Percentiles rank a stretch among this genome's conserved stretches.
phyloP scores from a whole-genome alignment of 2,888 invertebrate genomes.

The Biston betularia region DNA sequence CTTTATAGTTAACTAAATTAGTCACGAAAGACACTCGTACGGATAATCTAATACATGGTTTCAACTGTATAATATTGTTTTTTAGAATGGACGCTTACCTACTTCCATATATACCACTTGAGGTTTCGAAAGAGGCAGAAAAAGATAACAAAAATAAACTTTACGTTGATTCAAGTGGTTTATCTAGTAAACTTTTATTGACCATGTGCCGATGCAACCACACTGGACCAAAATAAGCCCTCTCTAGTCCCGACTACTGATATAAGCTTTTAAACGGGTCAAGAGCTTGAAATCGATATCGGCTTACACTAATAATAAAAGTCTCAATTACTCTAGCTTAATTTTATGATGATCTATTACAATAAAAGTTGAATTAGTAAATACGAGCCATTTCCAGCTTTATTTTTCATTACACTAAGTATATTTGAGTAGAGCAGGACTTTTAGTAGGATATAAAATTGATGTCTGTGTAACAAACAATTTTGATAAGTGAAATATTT shows the following conservation, averaged over 20 bases:
- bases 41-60: neutral
- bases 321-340: slow-evolving; percentile 16
- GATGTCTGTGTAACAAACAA: slow-evolving; percentile 31
- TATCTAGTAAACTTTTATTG: slow-evolving; percentile 31
- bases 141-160: slow-evolving; percentile 26
- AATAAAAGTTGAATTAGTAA: slow-evolving; percentile 33
- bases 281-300: slow-evolving; percentile 50
- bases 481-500: slow-evolving; percentile 7
- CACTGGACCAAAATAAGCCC: slow-evolving; percentile 52
- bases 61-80: neutral
- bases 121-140: slow-evolving; percentile 9
- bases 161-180: slow-evolving; percentile 33
- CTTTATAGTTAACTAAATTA: too few relatives aligned
- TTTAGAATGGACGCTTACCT: slow-evolving; percentile 1
- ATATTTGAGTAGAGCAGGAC: slow-evolving; percentile 22
- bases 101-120: slow-evolving; percentile 1
- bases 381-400: slow-evolving; percentile 38
- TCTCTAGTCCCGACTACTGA: slow-evolving; percentile 42
- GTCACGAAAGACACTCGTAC: too few relatives aligned
- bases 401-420: slow-evolving; percentile 49
- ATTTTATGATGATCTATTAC: slow-evolving; percentile 27
- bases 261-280: slow-evolving; percentile 50
- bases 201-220: slow-evolving; percentile 36
- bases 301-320: slow-evolving; percentile 29
- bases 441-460: neutral